Conservation (phyloP, 2,888 invertebrate species). For the Caenorhabditis sulstoni region DNA sequence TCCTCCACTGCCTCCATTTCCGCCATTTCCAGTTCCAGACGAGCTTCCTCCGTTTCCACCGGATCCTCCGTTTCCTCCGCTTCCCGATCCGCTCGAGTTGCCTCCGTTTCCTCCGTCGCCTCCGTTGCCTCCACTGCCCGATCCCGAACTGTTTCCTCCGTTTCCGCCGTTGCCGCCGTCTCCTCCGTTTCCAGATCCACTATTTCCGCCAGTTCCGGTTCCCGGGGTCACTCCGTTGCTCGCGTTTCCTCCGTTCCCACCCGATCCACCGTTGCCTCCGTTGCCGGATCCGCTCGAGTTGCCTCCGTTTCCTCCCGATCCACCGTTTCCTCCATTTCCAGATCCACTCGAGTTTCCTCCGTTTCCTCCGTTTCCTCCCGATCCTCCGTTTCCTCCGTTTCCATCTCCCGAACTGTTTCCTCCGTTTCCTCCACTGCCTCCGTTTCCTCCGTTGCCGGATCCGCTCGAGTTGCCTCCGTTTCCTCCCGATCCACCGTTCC, state of each 20-base stretch:
- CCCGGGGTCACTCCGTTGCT: not conserved
- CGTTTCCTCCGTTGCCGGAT: not conserved
- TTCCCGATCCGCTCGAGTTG: not conserved
- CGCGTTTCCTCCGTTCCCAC: not conserved
- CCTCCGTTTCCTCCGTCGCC: not conserved
- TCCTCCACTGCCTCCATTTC: not conserved
- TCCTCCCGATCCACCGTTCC: slow-evolving; percentile 2
- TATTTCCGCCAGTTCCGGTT: not conserved
- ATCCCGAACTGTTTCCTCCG: slow-evolving; percentile 4
- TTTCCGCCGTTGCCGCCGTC: not conserved
- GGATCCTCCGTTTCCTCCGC: slow-evolving; percentile 5
- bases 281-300: not conserved
- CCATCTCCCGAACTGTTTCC: not conserved
- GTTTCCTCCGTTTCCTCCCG: slow-evolving; percentile 3
- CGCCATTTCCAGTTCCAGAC: not conserved
- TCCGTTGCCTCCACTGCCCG: slow-evolving; percentile 1
- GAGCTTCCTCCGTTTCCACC: not conserved
- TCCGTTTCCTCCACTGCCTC: not conserved
- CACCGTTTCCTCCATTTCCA: slow-evolving; percentile 3
- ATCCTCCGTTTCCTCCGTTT: slow-evolving; percentile 2
- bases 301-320: slow-evolving; percentile 4
- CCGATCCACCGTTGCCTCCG: slow-evolving; percentile 1
- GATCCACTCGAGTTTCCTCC: not conserved
- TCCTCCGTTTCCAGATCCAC: slow-evolving; percentile 3
- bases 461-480: slow-evolving; percentile 13